Evolutionary conservation across 2,797 vertebrate genomes (phyloP).

Genomic region (Psittacula derbiana): DNA sequence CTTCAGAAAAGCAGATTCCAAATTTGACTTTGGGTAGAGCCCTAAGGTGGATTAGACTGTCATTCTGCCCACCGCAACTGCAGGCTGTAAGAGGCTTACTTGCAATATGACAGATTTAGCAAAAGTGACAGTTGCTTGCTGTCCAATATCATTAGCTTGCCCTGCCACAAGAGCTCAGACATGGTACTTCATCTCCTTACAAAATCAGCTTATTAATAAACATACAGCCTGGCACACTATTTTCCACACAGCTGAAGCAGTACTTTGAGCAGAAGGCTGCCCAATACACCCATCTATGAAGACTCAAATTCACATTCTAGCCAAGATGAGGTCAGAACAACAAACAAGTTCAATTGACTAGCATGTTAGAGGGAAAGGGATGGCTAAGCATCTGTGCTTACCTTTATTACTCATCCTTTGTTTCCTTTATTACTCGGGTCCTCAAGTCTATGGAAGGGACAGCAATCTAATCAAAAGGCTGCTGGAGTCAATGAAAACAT

Average conservation of each 20-base stretch:
- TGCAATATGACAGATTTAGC: conserved; percentile 26
- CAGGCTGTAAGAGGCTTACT: conserved; percentile 32
- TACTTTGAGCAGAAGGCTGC: neutral
- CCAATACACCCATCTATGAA: accelerated
- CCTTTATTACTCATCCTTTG: neutral
- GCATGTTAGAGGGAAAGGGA: neutral
- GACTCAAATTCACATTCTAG: neutral
- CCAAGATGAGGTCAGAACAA: neutral
- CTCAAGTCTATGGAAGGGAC: neutral
- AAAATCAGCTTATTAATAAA: conserved; percentile 46
- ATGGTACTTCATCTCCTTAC: neutral
- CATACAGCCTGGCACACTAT: neutral
- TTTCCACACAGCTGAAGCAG: neutral
- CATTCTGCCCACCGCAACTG: neutral
- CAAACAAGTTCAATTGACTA: neutral
- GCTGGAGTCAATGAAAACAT: neutral
- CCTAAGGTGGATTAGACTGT: conserved; percentile 1
- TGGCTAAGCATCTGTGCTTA: neutral
- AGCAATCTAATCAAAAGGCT: neutral
- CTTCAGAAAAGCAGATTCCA: neutral
- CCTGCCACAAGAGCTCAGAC: neutral
- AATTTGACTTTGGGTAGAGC: conserved; percentile 10
- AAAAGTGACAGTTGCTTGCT: conserved; percentile 33
- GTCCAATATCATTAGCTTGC: conserved; percentile 8
- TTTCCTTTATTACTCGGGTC: neutral